Conservation (phyloP, 1,140 invertebrate genomes). For the Aplysia californica region DNA sequence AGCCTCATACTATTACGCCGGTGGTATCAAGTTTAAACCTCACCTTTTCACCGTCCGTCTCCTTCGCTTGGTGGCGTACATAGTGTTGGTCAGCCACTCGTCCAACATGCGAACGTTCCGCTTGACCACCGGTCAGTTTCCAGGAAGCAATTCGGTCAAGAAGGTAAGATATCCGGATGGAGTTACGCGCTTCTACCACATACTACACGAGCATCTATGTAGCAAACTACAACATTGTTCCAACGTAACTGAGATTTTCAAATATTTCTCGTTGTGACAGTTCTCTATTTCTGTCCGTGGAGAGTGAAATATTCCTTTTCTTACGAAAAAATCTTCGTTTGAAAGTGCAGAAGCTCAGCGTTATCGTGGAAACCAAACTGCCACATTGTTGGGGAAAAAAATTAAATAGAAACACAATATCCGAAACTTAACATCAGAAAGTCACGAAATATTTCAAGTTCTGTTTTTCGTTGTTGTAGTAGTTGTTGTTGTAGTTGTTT, state of each 20-base stretch:
- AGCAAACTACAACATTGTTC: background rate
- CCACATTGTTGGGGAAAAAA: too few species aligned
- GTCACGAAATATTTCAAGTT: too few species aligned
- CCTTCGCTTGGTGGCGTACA: conserved; percentile 93
- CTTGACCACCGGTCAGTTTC: background rate
- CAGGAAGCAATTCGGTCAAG: background rate
- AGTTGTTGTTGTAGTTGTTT: too few species aligned
- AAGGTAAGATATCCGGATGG: background rate
- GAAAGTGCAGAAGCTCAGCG: too few species aligned
- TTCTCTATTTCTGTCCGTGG: background rate
- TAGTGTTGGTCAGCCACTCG: conserved; percentile 73
- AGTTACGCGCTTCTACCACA: background rate
- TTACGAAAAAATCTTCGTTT: too few species aligned
- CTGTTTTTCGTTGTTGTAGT: too few species aligned
- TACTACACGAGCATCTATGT: background rate
- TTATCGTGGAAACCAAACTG: too few species aligned
- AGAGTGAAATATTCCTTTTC: too few species aligned
- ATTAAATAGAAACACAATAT: too few species aligned
- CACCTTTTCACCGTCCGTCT: conserved; percentile 95
- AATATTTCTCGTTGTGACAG: background rate
- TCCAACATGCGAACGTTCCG: conserved; percentile 43
- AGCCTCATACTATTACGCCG: too few species aligned
- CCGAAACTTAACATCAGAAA: too few species aligned
- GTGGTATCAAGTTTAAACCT: too few species aligned
- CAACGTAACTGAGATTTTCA: background rate